phyloP scores from a whole-genome alignment of 2,797 vertebrate genomes.

The Macropodus opercularis region DNA sequence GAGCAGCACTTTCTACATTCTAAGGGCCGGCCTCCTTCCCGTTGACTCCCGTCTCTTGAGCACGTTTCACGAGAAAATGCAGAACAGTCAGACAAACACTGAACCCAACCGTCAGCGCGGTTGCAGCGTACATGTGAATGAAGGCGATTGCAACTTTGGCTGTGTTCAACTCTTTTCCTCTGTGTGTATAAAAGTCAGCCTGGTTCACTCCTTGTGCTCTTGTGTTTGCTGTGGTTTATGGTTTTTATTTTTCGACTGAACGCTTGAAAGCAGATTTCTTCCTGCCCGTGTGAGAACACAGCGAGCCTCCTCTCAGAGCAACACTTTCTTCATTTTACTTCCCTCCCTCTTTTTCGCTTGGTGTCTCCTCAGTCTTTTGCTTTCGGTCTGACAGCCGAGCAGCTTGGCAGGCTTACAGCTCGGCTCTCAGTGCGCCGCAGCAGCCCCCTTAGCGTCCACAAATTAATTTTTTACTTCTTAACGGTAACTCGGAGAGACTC shows the following conservation, averaged over 20 bases:
- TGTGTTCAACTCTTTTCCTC: background rate
- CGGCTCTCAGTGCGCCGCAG: constrained; percentile 62
- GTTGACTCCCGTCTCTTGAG: constrained; percentile 48
- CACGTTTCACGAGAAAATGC: constrained; percentile 35
- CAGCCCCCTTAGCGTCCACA: constrained; percentile 52
- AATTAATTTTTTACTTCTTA: constrained; percentile 78
- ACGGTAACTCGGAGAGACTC: constrained; percentile 45
- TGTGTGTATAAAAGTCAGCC: background rate
- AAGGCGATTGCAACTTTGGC: constrained; percentile 1
- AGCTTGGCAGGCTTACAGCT: constrained; percentile 77
- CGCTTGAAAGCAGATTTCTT: constrained; percentile 17
- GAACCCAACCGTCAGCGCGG: background rate
- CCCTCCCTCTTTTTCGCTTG: constrained; percentile 47
- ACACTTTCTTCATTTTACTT: constrained; percentile 63
- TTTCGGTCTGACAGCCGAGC: constrained; percentile 62
- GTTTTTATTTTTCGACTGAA: constrained; percentile 46
- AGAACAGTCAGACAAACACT: constrained; percentile 7
- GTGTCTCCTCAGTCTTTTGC: constrained; percentile 48
- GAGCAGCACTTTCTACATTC: constrained; percentile 77
- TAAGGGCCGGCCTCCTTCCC: constrained; percentile 53
- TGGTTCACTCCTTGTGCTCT: background rate
- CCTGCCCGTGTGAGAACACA: constrained; percentile 19
- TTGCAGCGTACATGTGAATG: constrained; percentile 16
- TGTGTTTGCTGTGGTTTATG: constrained; percentile 38
- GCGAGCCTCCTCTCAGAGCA: constrained; percentile 54